Evolutionary conservation across 2,797 vertebrate genomes (phyloP), one percentile per base, ranked within the genome.

Genomic region (Cryptoprocta ferox): DNA sequence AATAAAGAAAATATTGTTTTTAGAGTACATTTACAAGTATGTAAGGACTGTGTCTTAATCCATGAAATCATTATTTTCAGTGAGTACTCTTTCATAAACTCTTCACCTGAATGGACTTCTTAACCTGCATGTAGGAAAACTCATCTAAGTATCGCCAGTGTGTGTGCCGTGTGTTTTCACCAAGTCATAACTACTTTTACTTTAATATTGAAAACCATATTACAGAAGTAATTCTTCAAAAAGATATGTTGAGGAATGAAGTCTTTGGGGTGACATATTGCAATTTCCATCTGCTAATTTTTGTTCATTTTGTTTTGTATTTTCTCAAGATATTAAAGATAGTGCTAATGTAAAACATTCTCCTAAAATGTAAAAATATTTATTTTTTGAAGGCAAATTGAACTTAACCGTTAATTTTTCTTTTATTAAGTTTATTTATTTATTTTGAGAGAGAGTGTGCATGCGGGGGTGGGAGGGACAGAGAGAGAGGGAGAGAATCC

Each of bases 111-210:
- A 32, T n/a, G 35, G n/a, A 91, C 50, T 89, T 15, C 21, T 76
- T 82, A 93, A 45, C 42, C 80, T 92, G 30, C 48, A 50, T 59
- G 13, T 35, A 92, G 71, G 73, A 94, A 68, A 85, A n/a, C 50
- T 84, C n/a, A 71, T 42, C 78, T 61, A 89, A 88, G 61, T 89
- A 59, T 50, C 28, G 68, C 48, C 86, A 19, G 80, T 75, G 59
- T 96, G 53, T 98, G 59, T 96, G 39, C 79, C 89, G 94, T 97
- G 24, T 97, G 39, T 96, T 96, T 96, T 97, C 98, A 93, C 75
- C 76, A 96, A 81, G 87, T 87, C 59, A 95, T 87, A 70, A 84
- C 48, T 92, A 88, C 48, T 21, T 97, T 50, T 92, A 80, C 68
- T 97, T 97, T 86, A 92, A n/a, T 86, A 53, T 88, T 94, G 13